phyloP scores from a whole-genome alignment of 2,888 invertebrate species.

The Sphecodes monilicornis region DNA sequence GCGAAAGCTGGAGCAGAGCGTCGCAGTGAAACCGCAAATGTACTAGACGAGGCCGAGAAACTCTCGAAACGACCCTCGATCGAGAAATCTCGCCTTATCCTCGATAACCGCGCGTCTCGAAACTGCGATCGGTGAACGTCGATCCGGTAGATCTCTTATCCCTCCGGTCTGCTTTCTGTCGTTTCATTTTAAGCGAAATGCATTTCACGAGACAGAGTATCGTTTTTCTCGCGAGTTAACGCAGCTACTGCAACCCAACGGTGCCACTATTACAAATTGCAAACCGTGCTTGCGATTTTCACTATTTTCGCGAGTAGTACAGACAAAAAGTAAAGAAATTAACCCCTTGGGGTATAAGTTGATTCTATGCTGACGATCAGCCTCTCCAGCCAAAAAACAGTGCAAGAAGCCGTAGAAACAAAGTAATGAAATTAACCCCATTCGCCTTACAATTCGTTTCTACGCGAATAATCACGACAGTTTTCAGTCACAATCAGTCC shows the following conservation, averaged over 20 bases:
- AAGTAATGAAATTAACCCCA: background rate
- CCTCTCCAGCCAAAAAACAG: background rate
- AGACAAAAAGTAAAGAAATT: background rate
- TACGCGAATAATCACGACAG: too few relatives aligned
- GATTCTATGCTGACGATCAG: background rate
- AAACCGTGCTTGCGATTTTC: background rate
- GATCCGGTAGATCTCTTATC: background rate
- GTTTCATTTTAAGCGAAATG: background rate
- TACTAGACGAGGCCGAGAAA: background rate
- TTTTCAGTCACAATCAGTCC: too few relatives aligned
- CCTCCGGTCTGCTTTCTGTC: background rate
- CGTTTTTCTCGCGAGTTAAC: background rate
- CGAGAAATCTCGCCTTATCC: background rate
- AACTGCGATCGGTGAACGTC: background rate
- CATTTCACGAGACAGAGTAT: slow-evolving; percentile 10
- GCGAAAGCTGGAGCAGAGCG: slow-evolving; percentile 8
- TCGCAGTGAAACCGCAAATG: slow-evolving; percentile 32
- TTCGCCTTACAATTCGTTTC: too few relatives aligned
- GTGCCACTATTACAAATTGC: background rate
- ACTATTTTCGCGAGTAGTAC: background rate
- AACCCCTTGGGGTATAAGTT: background rate
- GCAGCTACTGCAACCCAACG: background rate
- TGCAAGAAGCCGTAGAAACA: background rate
- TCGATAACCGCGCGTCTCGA: background rate
- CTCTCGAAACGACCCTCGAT: background rate